Evolutionary conservation across 2,797 vertebrate genomes (phyloP), one percentile per base, ranked within the genome.

Genomic region (Pangasius djambal): DNA sequence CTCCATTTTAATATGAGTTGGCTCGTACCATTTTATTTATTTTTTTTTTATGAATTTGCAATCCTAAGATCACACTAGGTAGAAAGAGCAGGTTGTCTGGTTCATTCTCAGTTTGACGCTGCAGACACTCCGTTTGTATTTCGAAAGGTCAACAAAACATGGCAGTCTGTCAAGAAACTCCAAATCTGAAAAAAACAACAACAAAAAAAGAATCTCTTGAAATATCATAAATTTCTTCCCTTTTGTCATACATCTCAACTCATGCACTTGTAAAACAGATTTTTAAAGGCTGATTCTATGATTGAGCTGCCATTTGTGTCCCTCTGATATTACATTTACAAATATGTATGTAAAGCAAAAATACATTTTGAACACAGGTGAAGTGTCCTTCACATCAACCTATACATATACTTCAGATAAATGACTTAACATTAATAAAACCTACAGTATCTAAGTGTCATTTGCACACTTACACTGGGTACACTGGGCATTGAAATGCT

Each of bases 131-230:
- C 40, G 40, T 37, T 34, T 86, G 67, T 85, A 85, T 86, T 83
- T 86, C 78, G 63, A 90, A 91, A 91, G 89, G 89, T 89, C 89
- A 89, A 25, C 50, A 88, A 86, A 89, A 89, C 87, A 89, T 85
- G 82, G 22, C 55, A 88, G 50, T 85, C 72, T 55, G 70, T 88
- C 72, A 37, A 22, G 22, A 22, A 78, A 86, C 40, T 88, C 82
- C 82, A 90, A 87, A 69, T 59, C 59, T 77, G 40, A 22, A 4
- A 74, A 6, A 5, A 4, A 12, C 1, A 69, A 37, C 2, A 37
- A 37, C 2, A 31, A 7, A n/a, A 61, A 87, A 6, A 25, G 44
- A 87, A 74, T 31, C 81, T 72, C 18, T 70, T 85, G 28, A 8
- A 86, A 85, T 74, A 16, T 87, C 44, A 44, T 44, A 44, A 7